A percentile compares a stretch with the other conserved stretches of the same genome.
phyloP scores from a whole-genome alignment of 2,113 vertebrate genomes.

The Calonectris borealis region DNA sequence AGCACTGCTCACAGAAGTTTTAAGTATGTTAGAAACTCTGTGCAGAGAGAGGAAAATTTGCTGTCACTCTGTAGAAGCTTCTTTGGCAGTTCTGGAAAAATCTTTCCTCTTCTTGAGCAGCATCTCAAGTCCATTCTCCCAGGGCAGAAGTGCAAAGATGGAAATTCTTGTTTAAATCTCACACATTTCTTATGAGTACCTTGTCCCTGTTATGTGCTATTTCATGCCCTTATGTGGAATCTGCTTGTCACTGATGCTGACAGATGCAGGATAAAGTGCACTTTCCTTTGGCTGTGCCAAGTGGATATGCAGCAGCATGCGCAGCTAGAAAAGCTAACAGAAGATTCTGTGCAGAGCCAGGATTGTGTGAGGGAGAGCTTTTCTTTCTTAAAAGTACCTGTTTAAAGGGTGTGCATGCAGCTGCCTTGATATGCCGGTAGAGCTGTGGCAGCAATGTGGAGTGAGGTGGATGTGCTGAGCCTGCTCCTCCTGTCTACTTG shows the following conservation, averaged over 20 bases:
- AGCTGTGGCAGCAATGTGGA: neutral
- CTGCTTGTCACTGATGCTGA: slow-evolving; percentile 40
- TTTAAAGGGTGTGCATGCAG: accelerated
- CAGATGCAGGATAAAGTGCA: slow-evolving; percentile 53
- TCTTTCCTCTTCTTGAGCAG: neutral
- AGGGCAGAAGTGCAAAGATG: neutral
- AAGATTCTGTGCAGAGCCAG: neutral
- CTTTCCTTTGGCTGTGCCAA: slow-evolving; percentile 60
- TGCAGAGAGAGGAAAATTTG: neutral
- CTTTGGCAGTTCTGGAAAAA: neutral
- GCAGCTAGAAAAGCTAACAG: neutral
- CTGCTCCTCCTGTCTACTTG: accelerated
- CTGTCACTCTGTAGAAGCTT: neutral
- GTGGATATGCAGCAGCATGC: neutral
- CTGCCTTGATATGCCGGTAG: neutral
- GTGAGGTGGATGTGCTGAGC: neutral
- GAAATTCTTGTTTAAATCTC: slow-evolving; percentile 37
- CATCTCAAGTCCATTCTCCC: neutral
- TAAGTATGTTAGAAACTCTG: neutral
- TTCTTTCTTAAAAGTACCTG: neutral
- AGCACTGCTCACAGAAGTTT: neutral
- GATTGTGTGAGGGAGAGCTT: neutral
- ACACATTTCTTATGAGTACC: neutral
- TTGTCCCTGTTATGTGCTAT: neutral
- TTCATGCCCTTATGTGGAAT: slow-evolving; percentile 64